Evolutionary conservation across 2,888 invertebrate species (phyloP), one percentile per base, ranked within the genome.

Genomic region (Cephus spinipes): DNA sequence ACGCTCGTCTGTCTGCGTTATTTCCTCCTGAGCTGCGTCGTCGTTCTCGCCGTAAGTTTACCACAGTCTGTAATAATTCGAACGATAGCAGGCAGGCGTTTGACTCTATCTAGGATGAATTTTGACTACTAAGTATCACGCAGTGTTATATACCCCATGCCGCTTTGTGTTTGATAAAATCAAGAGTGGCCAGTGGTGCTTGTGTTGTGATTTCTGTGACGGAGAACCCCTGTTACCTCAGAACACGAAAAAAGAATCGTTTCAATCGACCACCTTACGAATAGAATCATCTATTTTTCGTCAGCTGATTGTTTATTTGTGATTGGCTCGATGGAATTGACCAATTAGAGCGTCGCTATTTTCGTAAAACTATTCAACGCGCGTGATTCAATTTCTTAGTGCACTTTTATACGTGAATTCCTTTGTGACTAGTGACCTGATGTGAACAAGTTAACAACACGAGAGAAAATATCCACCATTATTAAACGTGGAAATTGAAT

Each of bases 41-140:
- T 89, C 79, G 55, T 88, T 9, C 84, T 89, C 69, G 87, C 86
- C 36, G 90, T 90, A 83, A 89, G 90, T 88, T 74, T 15, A 74
- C 74, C 11, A 74, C 33, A 30, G 30, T 35, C n/a, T 12, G 74
- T 74, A 33, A 74, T 34, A n/a, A 55, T 55, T 23, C 2, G 9
- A 55, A 4, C 55, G 15, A 55, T 23, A 55, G 55, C 15, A 15
- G 23, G 23, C 23, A 55, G 9, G 9, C 9, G 1, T 55, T 55
- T 23, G 15, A 55, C 55, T 40, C 40, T 23, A 2, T 15, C 23
- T 23, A 55, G 23, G 23, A 23, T 55, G 55, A 55, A 55, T 55
- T 55, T 55, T 55, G 15, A 55, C 15, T 23, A 23, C 23, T 23
- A 23, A 55, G 55, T 55, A 55, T 55, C 55, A 23, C 23, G 23